phyloP scores from a whole-genome alignment of 2,113 vertebrate species.

The Misgurnus anguillicaudatus region DNA sequence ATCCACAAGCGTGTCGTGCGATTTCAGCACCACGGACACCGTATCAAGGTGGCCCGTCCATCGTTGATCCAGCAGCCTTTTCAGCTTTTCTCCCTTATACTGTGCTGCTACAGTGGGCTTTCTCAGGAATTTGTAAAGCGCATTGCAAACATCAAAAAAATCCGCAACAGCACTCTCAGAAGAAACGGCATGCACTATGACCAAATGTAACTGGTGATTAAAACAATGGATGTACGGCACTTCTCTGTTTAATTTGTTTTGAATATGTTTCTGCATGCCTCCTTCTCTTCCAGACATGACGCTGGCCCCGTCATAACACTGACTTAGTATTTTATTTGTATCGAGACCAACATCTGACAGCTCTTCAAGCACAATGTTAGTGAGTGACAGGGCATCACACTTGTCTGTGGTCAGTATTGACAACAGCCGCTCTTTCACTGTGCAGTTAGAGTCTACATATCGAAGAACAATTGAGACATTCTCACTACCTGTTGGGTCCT shows the following conservation, averaged over 20 bases:
- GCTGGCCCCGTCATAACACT: slow-evolving; percentile 19
- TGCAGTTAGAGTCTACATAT: not conserved
- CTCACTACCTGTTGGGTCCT: not conserved
- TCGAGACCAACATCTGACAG: not conserved
- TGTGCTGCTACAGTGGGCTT: slow-evolving; percentile 25
- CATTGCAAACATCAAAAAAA: too few relatives aligned
- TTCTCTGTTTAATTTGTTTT: slow-evolving; percentile 13
- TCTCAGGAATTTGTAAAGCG: slow-evolving; percentile 32
- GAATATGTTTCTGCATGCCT: slow-evolving; percentile 14
- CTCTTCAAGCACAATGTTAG: slow-evolving; percentile 10
- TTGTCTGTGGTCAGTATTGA: slow-evolving; percentile 1
- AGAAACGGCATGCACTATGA: slow-evolving; percentile 28
- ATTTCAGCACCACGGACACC: too few relatives aligned
- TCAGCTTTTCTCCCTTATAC: slow-evolving; percentile 24
- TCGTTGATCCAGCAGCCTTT: not conserved
- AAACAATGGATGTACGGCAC: slow-evolving; percentile 25
- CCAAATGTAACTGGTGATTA: slow-evolving; percentile 38
- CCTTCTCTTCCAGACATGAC: slow-evolving; percentile 37
- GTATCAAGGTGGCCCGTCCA: too few relatives aligned
- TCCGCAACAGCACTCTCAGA: not conserved
- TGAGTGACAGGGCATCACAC: not conserved
- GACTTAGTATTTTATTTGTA: slow-evolving; percentile 20
- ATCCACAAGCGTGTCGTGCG: too few relatives aligned
- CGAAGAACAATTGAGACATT: slow-evolving; percentile 10
- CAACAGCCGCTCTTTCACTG: not conserved